Evolutionary conservation across 2,797 vertebrate species (phyloP), one percentile per base, ranked within the genome.

Genomic region (Perodicticus potto): DNA sequence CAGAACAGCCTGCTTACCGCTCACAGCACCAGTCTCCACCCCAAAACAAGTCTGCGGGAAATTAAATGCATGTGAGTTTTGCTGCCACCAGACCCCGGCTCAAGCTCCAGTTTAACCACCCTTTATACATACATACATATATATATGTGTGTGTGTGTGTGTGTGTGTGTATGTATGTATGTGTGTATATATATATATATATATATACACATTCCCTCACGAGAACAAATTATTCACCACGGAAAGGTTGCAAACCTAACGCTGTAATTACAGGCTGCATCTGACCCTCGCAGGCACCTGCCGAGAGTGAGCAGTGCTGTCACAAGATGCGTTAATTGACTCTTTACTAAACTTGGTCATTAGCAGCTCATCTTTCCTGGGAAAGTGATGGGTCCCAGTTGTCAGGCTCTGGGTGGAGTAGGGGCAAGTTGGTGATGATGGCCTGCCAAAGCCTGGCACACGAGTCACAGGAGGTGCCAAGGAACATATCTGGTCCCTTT

Each of bases 301-400:
- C 13, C 0, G 0, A 12, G 40, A 43, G 14, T 4, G 20, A 55
- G 43, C 2, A 1, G 61, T 22, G 37, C 29, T 4, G 10, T 40
- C n/a, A 13, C 19, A 32, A 5, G 73, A 8, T 45, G 13, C 5
- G 5, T 69, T 80, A 43, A 88, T 22, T 4, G 45, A 65, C 67
- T 82, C 81, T 82, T 77, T 11, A 55, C 16, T 49, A 83, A 80
- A 16, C 57, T 59, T 27, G 32, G 32, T 59, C 25, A 32, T 45
- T 40, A 78, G 70, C 20, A 19, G 45, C 69, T 43, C 7, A 27
- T 63, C 45, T 59, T 73, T 13, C 37, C 13, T 0, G 32, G 67
- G 27, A 16, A 13, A 22, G 25, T 13, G 63, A 5, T 4, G 34
- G 40, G 67, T 29, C 40, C 0, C 2, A 14, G 25, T 4, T 32